Evolutionary conservation across 1,140 invertebrate genomes (phyloP).

Genomic region (Trachymyrmex cornetzi): DNA sequence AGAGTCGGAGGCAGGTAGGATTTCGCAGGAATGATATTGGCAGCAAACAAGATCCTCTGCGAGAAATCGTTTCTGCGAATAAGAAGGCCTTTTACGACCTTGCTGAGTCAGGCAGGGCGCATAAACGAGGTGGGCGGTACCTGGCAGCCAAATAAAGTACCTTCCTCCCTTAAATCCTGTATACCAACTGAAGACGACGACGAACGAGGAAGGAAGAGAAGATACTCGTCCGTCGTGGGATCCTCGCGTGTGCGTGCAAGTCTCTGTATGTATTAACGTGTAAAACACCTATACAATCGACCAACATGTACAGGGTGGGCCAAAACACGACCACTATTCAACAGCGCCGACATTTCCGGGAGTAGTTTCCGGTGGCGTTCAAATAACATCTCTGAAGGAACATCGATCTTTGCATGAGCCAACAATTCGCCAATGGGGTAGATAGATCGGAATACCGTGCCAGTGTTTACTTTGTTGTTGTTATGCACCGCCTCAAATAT

Average conservation of each 20-base stretch:
- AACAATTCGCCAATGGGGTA: conserved; percentile 62
- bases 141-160: conserved; percentile 83
- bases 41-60: conserved; percentile 77
- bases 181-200: conserved; percentile 42
- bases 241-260: conserved; percentile 1
- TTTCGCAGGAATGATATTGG: conserved; percentile 74
- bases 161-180: conserved; percentile 82
- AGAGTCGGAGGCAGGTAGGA: conserved; percentile 56
- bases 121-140: conserved; percentile 85
- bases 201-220: conserved; percentile 26
- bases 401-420: conserved; percentile 66
- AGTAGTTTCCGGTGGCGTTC: conserved; percentile 67
- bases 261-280: conserved; percentile 48
- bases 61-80: conserved; percentile 81
- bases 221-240: conserved; percentile 33
- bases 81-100: conserved; percentile 78
- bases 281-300: conserved; percentile 56
- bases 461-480: conserved; percentile 49
- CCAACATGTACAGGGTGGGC: conserved; percentile 66
- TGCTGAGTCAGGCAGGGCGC: conserved; percentile 81
- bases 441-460: conserved; percentile 44
- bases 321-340: conserved; percentile 83
- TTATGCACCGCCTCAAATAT: conserved; percentile 16
- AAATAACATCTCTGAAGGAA: conserved; percentile 71
- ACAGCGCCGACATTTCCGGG: conserved; percentile 70